Base-by-base conservation (phyloP, 2,888 invertebrate species). In the Epiperipatus broadwayi region DNA sequence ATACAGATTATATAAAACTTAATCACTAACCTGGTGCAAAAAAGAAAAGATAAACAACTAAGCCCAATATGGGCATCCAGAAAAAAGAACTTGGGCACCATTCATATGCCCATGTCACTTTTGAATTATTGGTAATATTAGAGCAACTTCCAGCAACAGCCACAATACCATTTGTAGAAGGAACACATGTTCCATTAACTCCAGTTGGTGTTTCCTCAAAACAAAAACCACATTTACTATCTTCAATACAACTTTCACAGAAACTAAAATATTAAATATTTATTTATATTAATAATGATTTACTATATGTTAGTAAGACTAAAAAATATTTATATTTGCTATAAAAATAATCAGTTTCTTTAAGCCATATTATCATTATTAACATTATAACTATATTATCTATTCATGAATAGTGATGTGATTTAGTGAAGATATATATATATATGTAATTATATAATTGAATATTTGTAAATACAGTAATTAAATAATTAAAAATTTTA, bases 221-320 rank as follows among this genome's bases (percentile, higher is more conserved):
- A 44, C 64, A 64, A 46, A 57, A 65, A 1, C 66, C 67, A 49
- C 67, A 67, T 10, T 50, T 41, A 4, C 47, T 47, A 40, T 56
- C 52, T 18, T 54, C 53, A 14, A 60, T 58, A 47, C 67, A 67
- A 4, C 44, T 44, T 36, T 58, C 55, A 49, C 67, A 67, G 30
- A 51, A 52, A 10, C 59, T 60, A 48, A 3, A 47, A 48, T 25
- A 35, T n/a, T n/a, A n/a, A n/a, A n/a, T n/a, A n/a, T n/a, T n/a
- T n/a, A n/a, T 10, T 12, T 15, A 31, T 27, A 25, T 8, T 25
- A 25, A 8, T 25, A n/a, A n/a, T 25, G n/a, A 7, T n/a, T 8
- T n/a, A 25, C 25, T 8, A 25, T n/a, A n/a, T n/a, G n/a, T n/a
- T n/a, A n/a, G n/a, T n/a, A n/a, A n/a, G n/a, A n/a, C n/a, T n/a